phyloP scores from a whole-genome alignment of 2,888 invertebrate species.

The Bombylius discolor region DNA sequence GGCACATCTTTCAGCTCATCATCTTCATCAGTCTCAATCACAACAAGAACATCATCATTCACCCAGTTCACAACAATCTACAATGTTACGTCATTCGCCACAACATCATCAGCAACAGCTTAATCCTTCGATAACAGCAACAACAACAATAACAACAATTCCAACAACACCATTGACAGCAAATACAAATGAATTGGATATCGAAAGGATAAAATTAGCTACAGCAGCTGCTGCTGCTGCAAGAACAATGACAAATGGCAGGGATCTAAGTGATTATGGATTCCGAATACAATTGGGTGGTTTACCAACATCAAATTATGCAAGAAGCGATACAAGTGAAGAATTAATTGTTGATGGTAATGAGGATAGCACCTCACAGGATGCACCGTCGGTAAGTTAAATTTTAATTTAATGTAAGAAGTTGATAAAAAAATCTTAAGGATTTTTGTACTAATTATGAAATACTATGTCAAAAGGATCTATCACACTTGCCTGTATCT shows the following conservation, averaged over 20 bases:
- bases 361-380: slow-evolving; percentile 35
- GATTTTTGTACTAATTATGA: neutral
- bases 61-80: slow-evolving; percentile 11
- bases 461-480: too few species aligned
- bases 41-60: slow-evolving; percentile 9
- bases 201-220: slow-evolving; percentile 36
- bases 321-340: slow-evolving; percentile 36
- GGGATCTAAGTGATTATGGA: slow-evolving; percentile 36
- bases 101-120: slow-evolving; percentile 16
- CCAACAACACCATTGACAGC: slow-evolving; percentile 6
- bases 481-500: too few species aligned
- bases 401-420: neutral
- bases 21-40: slow-evolving; percentile 12
- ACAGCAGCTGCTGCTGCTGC: slow-evolving; percentile 27
- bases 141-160: slow-evolving; percentile 11
- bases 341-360: slow-evolving; percentile 38
- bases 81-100: slow-evolving; percentile 6
- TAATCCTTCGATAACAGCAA: slow-evolving; percentile 14
- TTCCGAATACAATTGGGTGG: slow-evolving; percentile 38
- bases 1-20: slow-evolving; percentile 7
- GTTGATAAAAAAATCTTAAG: neutral
- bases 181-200: slow-evolving; percentile 26
- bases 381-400: slow-evolving; percentile 34
- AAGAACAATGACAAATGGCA: slow-evolving; percentile 16
- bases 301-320: slow-evolving; percentile 33